These are phyloP conservation scores for Cenopis cana DNA, from an alignment of 2,888 invertebrate species.

Conservation along the genomic window DNA sequence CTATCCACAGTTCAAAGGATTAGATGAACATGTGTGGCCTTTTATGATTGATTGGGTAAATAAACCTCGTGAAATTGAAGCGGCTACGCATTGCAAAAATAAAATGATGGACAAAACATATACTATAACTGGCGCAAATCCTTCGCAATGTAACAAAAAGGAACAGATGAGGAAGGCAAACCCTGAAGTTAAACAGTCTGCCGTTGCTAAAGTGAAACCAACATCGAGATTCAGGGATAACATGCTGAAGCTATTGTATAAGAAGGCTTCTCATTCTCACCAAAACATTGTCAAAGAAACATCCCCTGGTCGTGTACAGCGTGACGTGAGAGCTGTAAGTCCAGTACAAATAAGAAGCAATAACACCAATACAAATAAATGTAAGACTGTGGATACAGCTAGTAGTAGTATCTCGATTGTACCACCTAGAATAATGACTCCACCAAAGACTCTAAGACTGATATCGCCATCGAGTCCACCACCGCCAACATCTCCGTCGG, in stretches of 20 bases:
- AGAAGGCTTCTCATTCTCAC: slow-evolving; percentile 55
- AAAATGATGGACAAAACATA: background rate
- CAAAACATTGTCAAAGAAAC: slow-evolving; percentile 41
- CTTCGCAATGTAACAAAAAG: slow-evolving; percentile 6
- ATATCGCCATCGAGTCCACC: background rate
- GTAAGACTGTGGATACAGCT: background rate
- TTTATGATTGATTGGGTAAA: slow-evolving; percentile 69
- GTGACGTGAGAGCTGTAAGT: slow-evolving; percentile 35
- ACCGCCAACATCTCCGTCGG: slow-evolving; percentile 16
- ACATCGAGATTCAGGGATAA: slow-evolving; percentile 64
- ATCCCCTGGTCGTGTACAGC: slow-evolving; percentile 35
- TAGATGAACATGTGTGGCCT: slow-evolving; percentile 72
- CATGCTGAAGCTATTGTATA: slow-evolving; percentile 66
- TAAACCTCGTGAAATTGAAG: slow-evolving; percentile 31
- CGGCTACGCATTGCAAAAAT: slow-evolving; percentile 11
- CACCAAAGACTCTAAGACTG: background rate
- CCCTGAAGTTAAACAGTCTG: slow-evolving; percentile 42
- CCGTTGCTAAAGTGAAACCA: slow-evolving; percentile 53
- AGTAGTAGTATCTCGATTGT: background rate
- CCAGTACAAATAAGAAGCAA: background rate
- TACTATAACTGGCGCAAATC: background rate
- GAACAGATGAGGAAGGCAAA: slow-evolving; percentile 24
- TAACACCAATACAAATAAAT: background rate
- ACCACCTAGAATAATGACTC: background rate
- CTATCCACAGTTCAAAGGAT: slow-evolving; percentile 65